These are phyloP conservation scores for Anguilla megastoma DNA, from an alignment of 2,797 vertebrate species.

Conservation along the genomic window DNA sequence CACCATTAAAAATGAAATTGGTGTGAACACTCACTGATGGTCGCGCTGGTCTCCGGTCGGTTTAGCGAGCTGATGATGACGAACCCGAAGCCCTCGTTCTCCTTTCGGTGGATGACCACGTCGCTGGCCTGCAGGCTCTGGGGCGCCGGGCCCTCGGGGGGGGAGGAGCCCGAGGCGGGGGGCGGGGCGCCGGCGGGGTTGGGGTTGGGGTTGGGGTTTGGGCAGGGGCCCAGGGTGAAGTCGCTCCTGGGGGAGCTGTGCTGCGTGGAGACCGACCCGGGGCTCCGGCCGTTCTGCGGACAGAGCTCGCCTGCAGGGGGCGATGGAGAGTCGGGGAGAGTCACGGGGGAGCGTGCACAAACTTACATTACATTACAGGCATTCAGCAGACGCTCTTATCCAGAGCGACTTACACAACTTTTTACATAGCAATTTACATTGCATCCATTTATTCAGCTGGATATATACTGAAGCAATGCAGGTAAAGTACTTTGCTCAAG, in stretches of 20 bases:
- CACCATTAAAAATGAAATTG: background rate
- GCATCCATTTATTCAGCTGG: no score
- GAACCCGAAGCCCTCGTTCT: conserved; percentile 97
- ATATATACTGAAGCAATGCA: no score
- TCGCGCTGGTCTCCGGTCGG: conserved; percentile 88
- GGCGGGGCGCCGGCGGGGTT: conserved; percentile 71
- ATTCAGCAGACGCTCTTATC: no score
- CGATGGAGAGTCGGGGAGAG: conserved; percentile 22
- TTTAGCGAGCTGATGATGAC: conserved; percentile 99
- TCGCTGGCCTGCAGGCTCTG: conserved; percentile 87
- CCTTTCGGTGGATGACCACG: conserved; percentile 94
- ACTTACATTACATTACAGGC: background rate
- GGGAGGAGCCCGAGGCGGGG: conserved; percentile 69
- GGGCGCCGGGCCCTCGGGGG: conserved; percentile 76
- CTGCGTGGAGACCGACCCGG: conserved; percentile 89
- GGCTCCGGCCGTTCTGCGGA: conserved; percentile 91
- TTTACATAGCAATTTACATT: no score
- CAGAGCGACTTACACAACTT: no score
- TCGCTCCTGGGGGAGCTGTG: conserved; percentile 95
- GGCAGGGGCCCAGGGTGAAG: conserved; percentile 75
- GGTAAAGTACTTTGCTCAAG: no score
- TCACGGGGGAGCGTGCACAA: background rate
- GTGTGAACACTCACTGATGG: conserved; percentile 78
- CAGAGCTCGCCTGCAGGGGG: conserved; percentile 83
- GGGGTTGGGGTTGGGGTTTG: conserved; percentile 66